Percentiles rank a stretch among this genome's conserved stretches.
Evolutionary conservation across 2,797 vertebrate species (phyloP).

Genomic region (Betta splendens): DNA sequence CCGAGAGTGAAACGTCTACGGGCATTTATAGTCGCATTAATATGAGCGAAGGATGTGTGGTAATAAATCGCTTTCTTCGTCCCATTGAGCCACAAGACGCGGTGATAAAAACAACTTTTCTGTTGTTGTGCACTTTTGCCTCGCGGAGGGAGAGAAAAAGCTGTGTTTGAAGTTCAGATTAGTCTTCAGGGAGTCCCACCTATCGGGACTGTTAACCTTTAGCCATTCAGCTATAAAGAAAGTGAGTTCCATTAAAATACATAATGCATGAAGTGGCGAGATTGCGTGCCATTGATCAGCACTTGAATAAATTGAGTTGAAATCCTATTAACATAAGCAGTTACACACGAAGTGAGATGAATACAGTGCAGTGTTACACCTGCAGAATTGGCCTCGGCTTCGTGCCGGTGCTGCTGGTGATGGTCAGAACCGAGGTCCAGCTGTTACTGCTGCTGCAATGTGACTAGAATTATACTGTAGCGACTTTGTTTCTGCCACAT

Average conservation of each 20-base stretch:
- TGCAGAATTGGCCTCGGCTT: conserved; percentile 62
- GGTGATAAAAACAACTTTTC: conserved; percentile 79
- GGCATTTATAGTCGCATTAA: conserved; percentile 83
- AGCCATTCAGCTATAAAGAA: conserved; percentile 90
- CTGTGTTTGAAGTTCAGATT: conserved; percentile 84
- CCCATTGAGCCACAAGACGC: conserved; percentile 68
- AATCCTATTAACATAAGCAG: conserved; percentile 90
- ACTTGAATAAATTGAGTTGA: conserved; percentile 95
- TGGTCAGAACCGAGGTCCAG: conserved; percentile 52
- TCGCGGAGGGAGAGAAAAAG: conserved; percentile 65
- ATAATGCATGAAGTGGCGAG: conserved; percentile 92
- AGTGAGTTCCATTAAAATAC: conserved; percentile 88
- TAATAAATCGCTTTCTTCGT: conserved; percentile 82
- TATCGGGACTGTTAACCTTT: conserved; percentile 92
- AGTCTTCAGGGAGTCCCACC: conserved; percentile 84
- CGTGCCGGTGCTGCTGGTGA: conserved; percentile 55
- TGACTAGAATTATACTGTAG: neutral
- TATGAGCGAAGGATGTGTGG: conserved; percentile 81
- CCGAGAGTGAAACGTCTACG: conserved; percentile 73
- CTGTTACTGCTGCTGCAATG: conserved; percentile 19
- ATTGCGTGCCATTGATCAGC: conserved; percentile 95
- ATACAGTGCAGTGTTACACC: conserved; percentile 75
- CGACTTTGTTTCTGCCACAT: too few relatives aligned
- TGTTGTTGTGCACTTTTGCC: conserved; percentile 82
- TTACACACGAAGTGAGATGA: conserved; percentile 83